These are phyloP conservation scores for Trichonephila clavata DNA, from an alignment of 1,140 invertebrate species.

Conservation along the genomic window DNA sequence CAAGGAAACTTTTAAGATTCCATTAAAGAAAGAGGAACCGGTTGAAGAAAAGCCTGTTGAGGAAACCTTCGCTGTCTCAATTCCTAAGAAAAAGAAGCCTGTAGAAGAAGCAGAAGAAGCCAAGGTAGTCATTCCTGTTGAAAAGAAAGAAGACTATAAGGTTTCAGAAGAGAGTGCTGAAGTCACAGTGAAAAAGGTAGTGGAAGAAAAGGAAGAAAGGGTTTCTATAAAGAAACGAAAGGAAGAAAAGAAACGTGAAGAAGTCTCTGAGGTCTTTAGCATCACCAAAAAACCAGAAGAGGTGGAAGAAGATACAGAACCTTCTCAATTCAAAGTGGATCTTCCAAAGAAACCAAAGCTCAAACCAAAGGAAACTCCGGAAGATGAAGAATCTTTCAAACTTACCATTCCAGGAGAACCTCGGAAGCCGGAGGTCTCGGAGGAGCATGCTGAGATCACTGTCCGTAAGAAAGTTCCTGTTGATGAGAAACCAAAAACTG, in stretches of 20 bases:
- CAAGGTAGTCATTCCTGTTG: conserved; percentile 43
- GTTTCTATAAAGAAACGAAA: conserved; percentile 64
- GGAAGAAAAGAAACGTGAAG: conserved; percentile 62
- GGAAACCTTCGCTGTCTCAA: conserved; percentile 79
- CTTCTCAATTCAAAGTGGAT: conserved; percentile 84
- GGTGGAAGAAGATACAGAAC: conserved; percentile 87
- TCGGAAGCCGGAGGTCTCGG: conserved; percentile 77
- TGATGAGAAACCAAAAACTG: conserved; percentile 12
- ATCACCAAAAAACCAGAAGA: conserved; percentile 26
- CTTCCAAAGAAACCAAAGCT: conserved; percentile 85
- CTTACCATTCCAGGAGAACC: conserved; percentile 25
- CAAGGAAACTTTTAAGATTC: conserved; percentile 63
- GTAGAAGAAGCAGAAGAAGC: conserved; percentile 62
- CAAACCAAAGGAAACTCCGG: conserved; percentile 24
- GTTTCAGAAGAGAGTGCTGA: conserved; percentile 71
- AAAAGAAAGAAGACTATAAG: conserved; percentile 64
- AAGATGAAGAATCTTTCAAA: conserved; percentile 49
- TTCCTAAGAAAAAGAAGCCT: conserved; percentile 80
- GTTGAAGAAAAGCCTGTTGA: conserved; percentile 69
- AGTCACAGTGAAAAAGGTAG: conserved; percentile 67
- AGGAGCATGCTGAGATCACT: conserved; percentile 57
- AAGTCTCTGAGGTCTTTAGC: conserved; percentile 59
- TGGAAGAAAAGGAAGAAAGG: conserved; percentile 73
- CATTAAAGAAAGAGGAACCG: conserved; percentile 29
- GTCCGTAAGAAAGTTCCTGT: conserved; percentile 44